Conservation (phyloP, 2,797 vertebrate genomes). For the Melanotaenia maccullochi region DNA sequence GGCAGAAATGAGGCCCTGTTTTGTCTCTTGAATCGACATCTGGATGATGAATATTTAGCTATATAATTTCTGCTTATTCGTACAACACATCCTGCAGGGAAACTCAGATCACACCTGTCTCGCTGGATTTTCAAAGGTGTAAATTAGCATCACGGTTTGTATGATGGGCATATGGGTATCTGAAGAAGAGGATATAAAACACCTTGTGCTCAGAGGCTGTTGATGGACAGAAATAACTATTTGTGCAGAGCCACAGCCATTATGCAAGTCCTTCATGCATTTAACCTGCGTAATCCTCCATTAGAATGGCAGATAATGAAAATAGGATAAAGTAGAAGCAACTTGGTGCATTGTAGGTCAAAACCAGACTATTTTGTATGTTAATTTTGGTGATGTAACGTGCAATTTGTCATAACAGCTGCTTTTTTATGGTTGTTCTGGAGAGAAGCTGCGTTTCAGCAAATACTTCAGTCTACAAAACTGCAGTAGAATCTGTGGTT, state of each 20-base stretch:
- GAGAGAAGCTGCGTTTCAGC: constrained; percentile 30
- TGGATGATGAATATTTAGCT: constrained; percentile 66
- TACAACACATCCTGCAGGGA: constrained; percentile 27
- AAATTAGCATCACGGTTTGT: constrained; percentile 21
- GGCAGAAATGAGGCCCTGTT: constrained; percentile 54
- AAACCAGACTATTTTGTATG: constrained; percentile 57
- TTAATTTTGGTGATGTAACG: constrained; percentile 61
- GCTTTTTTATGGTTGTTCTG: constrained; percentile 23
- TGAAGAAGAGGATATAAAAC: constrained; percentile 21
- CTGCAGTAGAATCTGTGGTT: constrained; percentile 10
- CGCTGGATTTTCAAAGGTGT: constrained; percentile 31
- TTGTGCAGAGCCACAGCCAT: constrained; percentile 27
- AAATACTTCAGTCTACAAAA: constrained; percentile 24
- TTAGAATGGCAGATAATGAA: constrained; percentile 50
- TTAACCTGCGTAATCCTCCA: constrained; percentile 65
- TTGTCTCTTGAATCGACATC: constrained; percentile 60
- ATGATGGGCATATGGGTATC: constrained; percentile 21
- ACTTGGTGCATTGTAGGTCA: constrained; percentile 30
- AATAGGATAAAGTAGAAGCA: constrained; percentile 42
- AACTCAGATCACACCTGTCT: constrained; percentile 14
- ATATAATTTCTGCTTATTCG: constrained; percentile 48
- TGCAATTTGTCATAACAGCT: constrained; percentile 28
- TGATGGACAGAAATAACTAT: constrained; percentile 38
- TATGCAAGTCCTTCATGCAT: constrained; percentile 58
- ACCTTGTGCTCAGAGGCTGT: constrained; percentile 31